These are phyloP conservation scores for Chesias legatella DNA, from an alignment of 2,888 invertebrate species.

Conservation along the genomic window DNA sequence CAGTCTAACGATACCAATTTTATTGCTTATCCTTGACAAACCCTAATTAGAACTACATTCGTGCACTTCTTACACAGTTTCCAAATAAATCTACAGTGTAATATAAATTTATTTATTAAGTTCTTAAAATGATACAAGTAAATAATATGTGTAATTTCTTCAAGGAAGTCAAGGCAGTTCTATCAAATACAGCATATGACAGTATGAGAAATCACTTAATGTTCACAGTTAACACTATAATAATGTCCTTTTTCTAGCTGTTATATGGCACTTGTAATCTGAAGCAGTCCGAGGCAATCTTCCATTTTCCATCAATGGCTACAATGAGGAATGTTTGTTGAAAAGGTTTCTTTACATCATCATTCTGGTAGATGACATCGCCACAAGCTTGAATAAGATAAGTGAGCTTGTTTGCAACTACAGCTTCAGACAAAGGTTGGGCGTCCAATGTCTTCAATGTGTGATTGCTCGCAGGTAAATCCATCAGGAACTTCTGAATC, in stretches of 20 bases:
- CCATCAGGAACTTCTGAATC: constrained; percentile 92
- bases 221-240: too few species aligned
- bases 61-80: too few species aligned
- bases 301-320: constrained; percentile 94
- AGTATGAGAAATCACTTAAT: too few species aligned
- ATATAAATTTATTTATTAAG: too few species aligned
- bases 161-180: too few species aligned
- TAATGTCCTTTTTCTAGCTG: constrained; percentile 26
- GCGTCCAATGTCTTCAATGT: constrained; percentile 89
- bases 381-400: constrained; percentile 92
- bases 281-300: constrained; percentile 94
- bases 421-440: constrained; percentile 90
- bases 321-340: constrained; percentile 94
- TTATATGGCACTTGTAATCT: constrained; percentile 84
- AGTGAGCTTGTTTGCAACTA: constrained; percentile 88
- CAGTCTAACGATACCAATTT: too few species aligned
- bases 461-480: constrained; percentile 91
- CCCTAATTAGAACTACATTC: too few species aligned
- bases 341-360: constrained; percentile 83
- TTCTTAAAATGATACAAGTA: too few species aligned
- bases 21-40: too few species aligned
- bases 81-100: too few species aligned
- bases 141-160: too few species aligned
- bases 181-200: too few species aligned
- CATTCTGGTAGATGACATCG: constrained; percentile 85